Percentiles rank a stretch among this genome's conserved stretches.
Evolutionary conservation across 2,888 invertebrate species (phyloP).

Genomic region (Thymelicus lineola): DNA sequence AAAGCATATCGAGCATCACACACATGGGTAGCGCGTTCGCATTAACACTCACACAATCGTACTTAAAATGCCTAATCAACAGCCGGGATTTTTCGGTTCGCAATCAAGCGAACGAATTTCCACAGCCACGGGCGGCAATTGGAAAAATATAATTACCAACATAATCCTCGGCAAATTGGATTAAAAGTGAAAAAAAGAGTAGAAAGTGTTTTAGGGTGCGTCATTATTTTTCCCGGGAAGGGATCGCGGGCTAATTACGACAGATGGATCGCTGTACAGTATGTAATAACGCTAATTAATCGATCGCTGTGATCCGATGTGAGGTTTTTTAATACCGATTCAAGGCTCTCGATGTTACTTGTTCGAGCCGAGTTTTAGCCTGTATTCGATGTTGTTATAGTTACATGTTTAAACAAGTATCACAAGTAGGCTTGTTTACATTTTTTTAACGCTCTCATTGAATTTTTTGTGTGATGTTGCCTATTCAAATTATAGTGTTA

Average conservation of each 20-base stretch:
- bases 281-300: constrained; percentile 84
- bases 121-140: constrained; percentile 74
- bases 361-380: constrained; percentile 34
- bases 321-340: constrained; percentile 60
- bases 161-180: constrained; percentile 86
- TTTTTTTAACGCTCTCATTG: constrained; percentile 32
- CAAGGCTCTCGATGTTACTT: constrained; percentile 38
- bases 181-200: constrained; percentile 82
- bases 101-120: constrained; percentile 78
- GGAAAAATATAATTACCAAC: constrained; percentile 85
- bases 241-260: constrained; percentile 81
- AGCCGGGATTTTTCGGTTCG: constrained; percentile 68
- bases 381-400: constrained; percentile 32
- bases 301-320: constrained; percentile 67
- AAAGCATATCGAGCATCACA: constrained; percentile 28
- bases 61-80: constrained; percentile 79
- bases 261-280: constrained; percentile 80
- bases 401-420: constrained; percentile 17
- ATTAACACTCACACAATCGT: constrained; percentile 55
- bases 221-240: constrained; percentile 82
- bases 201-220: constrained; percentile 83
- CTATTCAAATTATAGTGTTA: constrained; percentile 4
- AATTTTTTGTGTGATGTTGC: constrained; percentile 17
- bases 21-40: constrained; percentile 26
- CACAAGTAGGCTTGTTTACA: constrained; percentile 24